Percentiles rank a stretch among this genome's conserved stretches.
phyloP scores from a whole-genome alignment of 2,888 invertebrate species.

The Zygogramma bicolorata region DNA sequence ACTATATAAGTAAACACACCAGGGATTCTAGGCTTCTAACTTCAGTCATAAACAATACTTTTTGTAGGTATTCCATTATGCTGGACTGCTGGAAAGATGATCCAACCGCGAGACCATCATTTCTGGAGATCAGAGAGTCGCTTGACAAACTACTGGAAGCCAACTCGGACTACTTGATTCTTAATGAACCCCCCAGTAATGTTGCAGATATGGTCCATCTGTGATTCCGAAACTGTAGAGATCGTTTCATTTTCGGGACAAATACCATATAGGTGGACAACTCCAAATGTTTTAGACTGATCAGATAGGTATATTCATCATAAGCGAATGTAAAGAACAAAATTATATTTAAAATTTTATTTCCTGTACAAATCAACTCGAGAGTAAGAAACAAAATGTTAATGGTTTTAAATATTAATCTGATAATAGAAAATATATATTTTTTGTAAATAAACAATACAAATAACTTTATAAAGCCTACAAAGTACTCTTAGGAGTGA shows the following conservation, averaged over 20 bases:
- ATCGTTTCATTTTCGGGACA: background rate
- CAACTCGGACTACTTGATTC: conserved; percentile 52
- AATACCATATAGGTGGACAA: background rate
- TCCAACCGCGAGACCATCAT: conserved; percentile 79
- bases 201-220: background rate
- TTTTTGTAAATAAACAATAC: conserved; percentile 50
- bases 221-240: background rate
- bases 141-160: conserved; percentile 68
- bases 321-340: background rate
- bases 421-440: conserved; percentile 56
- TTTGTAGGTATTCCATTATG: conserved; percentile 81
- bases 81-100: conserved; percentile 78
- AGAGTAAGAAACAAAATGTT: conserved; percentile 23
- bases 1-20: too few species aligned
- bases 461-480: conserved; percentile 54
- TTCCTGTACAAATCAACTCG: conserved; percentile 36
- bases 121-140: conserved; percentile 71
- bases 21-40: too few species aligned
- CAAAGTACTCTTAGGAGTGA: conserved; percentile 50
- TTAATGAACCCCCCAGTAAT: conserved; percentile 28
- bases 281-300: background rate
- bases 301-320: background rate
- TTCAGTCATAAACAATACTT: conserved; percentile 5
- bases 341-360: conserved; percentile 26
- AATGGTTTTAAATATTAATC: conserved; percentile 11